A percentile compares a stretch with the other conserved stretches of the same genome.
phyloP scores from a whole-genome alignment of 2,888 invertebrate species.

The Melangyna quadrimaculata region DNA sequence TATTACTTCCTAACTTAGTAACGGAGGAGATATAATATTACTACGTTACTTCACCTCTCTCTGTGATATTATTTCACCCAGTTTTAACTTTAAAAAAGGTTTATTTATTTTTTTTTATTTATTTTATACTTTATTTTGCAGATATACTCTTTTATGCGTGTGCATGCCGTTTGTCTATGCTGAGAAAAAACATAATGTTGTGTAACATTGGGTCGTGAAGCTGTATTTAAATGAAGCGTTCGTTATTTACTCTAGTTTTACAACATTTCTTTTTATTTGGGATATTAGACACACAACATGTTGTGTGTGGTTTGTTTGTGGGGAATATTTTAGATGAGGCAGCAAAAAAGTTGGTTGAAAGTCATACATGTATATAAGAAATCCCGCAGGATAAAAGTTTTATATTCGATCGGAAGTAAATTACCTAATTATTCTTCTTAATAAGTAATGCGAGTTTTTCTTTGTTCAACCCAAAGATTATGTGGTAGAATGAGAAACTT shows the following conservation, averaged over 20 bases:
- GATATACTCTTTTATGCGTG: not conserved
- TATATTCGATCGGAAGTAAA: not conserved
- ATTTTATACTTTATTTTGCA: not conserved
- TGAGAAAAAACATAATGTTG: not conserved
- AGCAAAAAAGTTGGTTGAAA: not conserved
- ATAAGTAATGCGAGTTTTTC: not conserved
- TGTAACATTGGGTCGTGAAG: not conserved
- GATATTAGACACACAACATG: not conserved
- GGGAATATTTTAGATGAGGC: not conserved
- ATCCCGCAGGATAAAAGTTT: not conserved
- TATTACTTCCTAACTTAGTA: slow-evolving; percentile 1
- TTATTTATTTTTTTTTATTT: not conserved
- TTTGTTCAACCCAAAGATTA: not conserved
- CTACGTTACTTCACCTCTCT: not conserved
- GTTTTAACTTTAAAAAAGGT: not conserved
- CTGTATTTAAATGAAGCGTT: slow-evolving; percentile 1
- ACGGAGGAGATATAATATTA: not conserved
- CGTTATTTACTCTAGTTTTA: not conserved
- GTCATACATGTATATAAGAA: not conserved
- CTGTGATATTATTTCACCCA: not conserved
- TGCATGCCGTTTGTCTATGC: not conserved
- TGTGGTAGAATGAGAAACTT: not conserved
- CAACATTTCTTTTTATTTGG: not conserved
- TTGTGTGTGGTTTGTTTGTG: not conserved
- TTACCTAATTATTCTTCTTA: not conserved